These are phyloP conservation scores for Oxyura jamaicensis DNA, from an alignment of 2,113 vertebrate species.

Conservation along the genomic window DNA sequence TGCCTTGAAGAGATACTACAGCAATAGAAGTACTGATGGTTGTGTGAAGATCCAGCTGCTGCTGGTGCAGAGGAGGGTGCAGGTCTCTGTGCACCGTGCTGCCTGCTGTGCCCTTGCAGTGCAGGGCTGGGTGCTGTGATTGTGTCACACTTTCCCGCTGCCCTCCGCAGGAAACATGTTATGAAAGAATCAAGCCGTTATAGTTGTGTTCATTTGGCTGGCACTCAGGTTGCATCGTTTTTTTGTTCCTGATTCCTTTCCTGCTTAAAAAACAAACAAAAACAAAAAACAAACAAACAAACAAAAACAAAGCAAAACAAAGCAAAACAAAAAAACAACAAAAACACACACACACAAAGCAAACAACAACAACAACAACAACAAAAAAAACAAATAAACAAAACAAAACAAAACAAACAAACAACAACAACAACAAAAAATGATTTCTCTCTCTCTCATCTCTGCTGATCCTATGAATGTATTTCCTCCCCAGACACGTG, in stretches of 20 bases:
- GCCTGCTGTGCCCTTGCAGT: neutral
- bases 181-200: neutral
- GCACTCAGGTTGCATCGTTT: neutral
- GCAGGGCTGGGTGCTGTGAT: neutral
- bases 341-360: no score
- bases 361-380: no score
- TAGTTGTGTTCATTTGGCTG: neutral
- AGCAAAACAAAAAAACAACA: no score
- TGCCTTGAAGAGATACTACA: neutral
- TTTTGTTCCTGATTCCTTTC: neutral
- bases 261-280: neutral
- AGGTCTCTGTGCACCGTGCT: fast-evolving
- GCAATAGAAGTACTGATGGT: fast-evolving
- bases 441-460: neutral
- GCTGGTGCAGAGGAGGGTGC: neutral
- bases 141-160: neutral
- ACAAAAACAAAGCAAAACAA: no score
- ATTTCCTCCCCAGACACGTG: neutral
- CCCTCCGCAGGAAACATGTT: neutral
- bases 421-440: no score
- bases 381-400: neutral
- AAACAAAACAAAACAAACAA: no score
- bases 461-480: neutral
- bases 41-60: neutral
- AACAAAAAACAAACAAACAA: no score